Conservation (phyloP, 2,113 vertebrate species). For the Phylloscopus trochilus region DNA sequence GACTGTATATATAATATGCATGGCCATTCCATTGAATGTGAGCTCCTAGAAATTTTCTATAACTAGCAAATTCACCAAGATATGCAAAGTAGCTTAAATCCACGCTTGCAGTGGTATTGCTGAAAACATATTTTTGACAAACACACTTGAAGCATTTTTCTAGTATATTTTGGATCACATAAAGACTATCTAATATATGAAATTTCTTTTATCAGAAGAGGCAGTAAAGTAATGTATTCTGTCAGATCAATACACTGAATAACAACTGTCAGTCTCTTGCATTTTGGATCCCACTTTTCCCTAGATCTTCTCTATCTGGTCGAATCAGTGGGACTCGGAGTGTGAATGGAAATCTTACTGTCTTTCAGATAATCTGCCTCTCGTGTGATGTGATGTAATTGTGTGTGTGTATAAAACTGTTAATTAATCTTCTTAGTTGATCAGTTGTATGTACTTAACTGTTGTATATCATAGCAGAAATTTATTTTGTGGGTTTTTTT, state of each 20-base stretch:
- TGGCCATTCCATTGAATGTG: background rate
- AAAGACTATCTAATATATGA: background rate
- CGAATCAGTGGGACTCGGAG: background rate
- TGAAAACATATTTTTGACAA: background rate
- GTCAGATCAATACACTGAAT: background rate
- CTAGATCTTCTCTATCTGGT: background rate
- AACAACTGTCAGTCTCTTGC: background rate
- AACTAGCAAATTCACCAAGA: background rate
- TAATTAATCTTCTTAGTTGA: background rate
- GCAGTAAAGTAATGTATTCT: background rate
- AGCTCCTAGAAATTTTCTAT: background rate
- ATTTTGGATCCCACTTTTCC: background rate
- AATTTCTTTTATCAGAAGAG: background rate
- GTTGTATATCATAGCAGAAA: background rate
- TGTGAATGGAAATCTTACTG: background rate
- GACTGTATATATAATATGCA: background rate
- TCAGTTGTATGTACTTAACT: background rate
- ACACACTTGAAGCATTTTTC: background rate
- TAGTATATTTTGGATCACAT: background rate
- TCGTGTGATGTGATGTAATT: background rate
- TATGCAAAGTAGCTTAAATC: background rate
- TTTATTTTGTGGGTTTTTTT: background rate
- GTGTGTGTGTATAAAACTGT: background rate
- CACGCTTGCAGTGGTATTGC: background rate
- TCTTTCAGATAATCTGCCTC: background rate